Base-by-base conservation (phyloP, 1,140 invertebrate species). In the Apis florea region DNA sequence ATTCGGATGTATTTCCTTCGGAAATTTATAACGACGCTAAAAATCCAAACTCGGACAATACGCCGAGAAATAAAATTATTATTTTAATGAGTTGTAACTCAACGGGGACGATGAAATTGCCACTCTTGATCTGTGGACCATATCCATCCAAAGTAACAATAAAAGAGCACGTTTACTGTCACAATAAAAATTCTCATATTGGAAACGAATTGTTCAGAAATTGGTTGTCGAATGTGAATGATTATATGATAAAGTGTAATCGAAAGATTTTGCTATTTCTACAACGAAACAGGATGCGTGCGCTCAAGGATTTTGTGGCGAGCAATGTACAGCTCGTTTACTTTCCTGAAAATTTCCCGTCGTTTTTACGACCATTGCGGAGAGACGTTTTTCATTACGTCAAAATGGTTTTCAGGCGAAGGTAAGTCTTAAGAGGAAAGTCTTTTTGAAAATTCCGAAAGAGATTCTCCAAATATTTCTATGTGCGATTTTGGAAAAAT, bases 351-450 rank as follows among this genome's bases (percentile, higher is more conserved):
- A 68, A 88, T 49, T 92, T 91, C 51, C 91, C 92, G 4, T 12
- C 85, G 1, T 61, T 83, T 12, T 67, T 92, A 21, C 78, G 82
- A 0, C 92, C 91, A 2, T 31, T 92, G 13, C 86, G 88, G 19
- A 85, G 79, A 3, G 86, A 93, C 73, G 66, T 91, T 40, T 91
- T 90, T 70, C 90, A 91, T 69, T 90, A 73, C 58, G 49, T 92
- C 11, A 92, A 93, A 73, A 92, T 91, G 89, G 77, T 83, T 19
- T 91, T 92, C 56, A 84, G 91, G 72, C 84, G 82, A 66, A 85
- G 76, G 75, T 88, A 59, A 53, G 63, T 47, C 58, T 11, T 15
- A 15, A 15, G n/a, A 6, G 17, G 2, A 9, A 15, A 1, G 2
- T 40, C 4, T 47, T 47, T 15, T 26, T 31, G 4, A 47, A 17